A percentile compares a stretch with the other conserved stretches of the same genome.
Conservation (phyloP, 2,113 vertebrate genomes). For the Theropithecus gelada region DNA sequence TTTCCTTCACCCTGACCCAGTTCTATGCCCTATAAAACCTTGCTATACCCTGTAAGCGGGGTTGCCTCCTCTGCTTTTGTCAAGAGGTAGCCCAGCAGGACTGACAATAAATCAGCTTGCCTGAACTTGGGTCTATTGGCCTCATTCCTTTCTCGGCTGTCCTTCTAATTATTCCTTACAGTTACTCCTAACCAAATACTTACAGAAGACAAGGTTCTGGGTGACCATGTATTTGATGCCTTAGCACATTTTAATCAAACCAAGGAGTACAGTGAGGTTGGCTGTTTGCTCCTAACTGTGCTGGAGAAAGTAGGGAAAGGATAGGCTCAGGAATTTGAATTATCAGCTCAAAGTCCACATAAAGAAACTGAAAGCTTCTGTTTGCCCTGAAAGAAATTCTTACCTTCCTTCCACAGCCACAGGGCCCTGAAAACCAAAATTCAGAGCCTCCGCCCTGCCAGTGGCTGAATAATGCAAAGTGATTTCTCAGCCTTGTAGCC, state of each 20-base stretch:
- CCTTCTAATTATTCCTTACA: too few relatives aligned
- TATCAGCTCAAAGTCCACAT: background rate
- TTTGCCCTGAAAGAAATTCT: background rate
- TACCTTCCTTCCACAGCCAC: background rate
- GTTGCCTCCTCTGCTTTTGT: too few relatives aligned
- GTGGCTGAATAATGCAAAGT: background rate
- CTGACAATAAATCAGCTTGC: too few relatives aligned
- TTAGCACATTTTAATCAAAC: background rate
- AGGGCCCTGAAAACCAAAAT: slow-evolving; percentile 1
- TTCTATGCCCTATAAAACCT: too few relatives aligned
- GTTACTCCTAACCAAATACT: background rate
- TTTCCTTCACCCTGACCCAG: too few relatives aligned
- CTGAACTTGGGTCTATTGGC: too few relatives aligned
- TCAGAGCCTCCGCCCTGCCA: background rate
- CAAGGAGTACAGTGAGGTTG: background rate
- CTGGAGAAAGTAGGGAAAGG: background rate
- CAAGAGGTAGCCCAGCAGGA: too few relatives aligned
- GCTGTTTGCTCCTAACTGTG: background rate
- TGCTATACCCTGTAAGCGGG: too few relatives aligned
- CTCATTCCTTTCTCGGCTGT: too few relatives aligned
- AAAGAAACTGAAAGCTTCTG: background rate
- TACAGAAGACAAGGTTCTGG: background rate
- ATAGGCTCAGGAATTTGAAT: background rate
- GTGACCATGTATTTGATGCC: background rate
- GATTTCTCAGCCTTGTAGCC: background rate